Evolutionary conservation across 2,888 invertebrate species (phyloP).

Genomic region (Latrodectus hesperus): DNA sequence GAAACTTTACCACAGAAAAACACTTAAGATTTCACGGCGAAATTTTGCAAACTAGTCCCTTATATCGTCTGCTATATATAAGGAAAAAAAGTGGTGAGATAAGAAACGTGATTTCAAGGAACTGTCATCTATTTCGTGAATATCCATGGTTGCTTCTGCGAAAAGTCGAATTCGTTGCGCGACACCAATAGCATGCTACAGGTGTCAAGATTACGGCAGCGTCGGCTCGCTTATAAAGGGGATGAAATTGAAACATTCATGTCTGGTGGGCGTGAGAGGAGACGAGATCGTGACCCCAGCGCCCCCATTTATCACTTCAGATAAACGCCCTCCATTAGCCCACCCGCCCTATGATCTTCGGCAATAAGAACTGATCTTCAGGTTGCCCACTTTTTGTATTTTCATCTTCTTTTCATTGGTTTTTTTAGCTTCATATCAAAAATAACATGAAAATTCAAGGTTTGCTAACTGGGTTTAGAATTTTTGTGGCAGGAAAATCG

Average conservation of each 20-base stretch:
- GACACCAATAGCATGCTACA: neutral
- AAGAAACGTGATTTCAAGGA: too few species aligned
- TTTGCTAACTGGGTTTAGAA: too few species aligned
- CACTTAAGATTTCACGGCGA: too few species aligned
- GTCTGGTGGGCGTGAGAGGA: slow-evolving; percentile 37
- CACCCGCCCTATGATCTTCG: slow-evolving; percentile 32
- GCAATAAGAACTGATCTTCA: neutral
- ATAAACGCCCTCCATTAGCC: slow-evolving; percentile 59
- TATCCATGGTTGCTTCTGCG: too few species aligned
- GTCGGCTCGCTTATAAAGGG: neutral
- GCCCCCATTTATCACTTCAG: slow-evolving; percentile 51
- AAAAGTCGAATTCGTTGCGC: too few species aligned
- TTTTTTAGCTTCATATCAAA: neutral
- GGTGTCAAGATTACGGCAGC: slow-evolving; percentile 11
- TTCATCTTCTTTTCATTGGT: neutral
- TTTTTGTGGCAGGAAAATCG: too few species aligned
- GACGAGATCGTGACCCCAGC: slow-evolving; percentile 20
- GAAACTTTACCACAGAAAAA: too few species aligned
- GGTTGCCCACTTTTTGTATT: neutral
- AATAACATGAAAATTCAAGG: neutral
- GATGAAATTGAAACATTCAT: slow-evolving; percentile 31
- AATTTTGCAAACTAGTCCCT: too few species aligned
- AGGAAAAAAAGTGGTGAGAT: too few species aligned
- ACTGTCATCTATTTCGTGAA: too few species aligned
- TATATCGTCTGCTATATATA: too few species aligned